phyloP scores from a whole-genome alignment of 2,113 vertebrate genomes.

The Myocastor coypus region DNA sequence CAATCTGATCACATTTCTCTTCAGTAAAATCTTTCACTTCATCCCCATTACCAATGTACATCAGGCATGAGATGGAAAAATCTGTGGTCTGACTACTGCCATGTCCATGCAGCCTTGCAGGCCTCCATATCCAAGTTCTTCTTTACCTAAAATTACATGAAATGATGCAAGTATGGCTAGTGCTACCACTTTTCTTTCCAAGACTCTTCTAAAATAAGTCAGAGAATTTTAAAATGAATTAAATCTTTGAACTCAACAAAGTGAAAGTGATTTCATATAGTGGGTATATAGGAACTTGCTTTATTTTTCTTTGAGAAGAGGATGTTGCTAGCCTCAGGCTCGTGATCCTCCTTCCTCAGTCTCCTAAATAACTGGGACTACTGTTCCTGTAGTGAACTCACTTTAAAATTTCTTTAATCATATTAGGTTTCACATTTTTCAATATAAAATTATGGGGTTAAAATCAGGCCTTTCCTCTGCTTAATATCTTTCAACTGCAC shows the following conservation, averaged over 20 bases:
- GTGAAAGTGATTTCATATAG: not conserved
- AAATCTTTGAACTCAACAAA: not conserved
- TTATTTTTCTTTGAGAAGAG: not conserved
- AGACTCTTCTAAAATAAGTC: not conserved
- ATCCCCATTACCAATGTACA: not conserved
- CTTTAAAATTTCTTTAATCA: conserved; percentile 11
- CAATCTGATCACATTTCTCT: not conserved
- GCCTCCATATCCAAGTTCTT: not conserved
- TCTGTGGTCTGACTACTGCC: not conserved
- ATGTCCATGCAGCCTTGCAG: not conserved
- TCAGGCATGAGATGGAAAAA: not conserved
- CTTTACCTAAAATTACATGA: not conserved
- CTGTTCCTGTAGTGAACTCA: no score
- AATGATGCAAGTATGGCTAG: not conserved
- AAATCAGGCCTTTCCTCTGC: not conserved
- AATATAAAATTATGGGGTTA: not conserved
- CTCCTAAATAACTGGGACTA: not conserved
- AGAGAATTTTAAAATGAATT: not conserved
- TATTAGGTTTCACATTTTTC: not conserved
- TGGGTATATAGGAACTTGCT: not conserved
- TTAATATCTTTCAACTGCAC: not conserved
- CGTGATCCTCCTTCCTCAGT: not conserved
- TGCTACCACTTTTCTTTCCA: not conserved
- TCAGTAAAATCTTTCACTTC: not conserved
- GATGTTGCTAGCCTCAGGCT: not conserved